Evolutionary conservation across 1,140 invertebrate genomes (phyloP).

Genomic region (Pogonognathellus flavescens): DNA sequence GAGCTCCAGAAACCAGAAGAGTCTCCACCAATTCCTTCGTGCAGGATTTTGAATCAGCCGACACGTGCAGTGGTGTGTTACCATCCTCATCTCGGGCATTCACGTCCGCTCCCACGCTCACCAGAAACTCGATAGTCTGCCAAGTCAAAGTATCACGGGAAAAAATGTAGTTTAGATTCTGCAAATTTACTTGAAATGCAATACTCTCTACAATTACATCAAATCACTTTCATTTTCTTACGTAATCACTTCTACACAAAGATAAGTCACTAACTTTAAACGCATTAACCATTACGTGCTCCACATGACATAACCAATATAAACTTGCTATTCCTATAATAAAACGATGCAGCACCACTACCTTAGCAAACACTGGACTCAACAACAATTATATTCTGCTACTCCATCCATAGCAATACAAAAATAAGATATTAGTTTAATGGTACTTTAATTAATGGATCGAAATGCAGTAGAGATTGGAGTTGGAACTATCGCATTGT

Average conservation of each 20-base stretch:
- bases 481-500: no score
- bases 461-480: no score
- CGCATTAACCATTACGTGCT: no score
- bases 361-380: neutral
- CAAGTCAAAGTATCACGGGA: slow-evolving; percentile 50
- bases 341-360: neutral
- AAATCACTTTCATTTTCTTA: slow-evolving; percentile 37
- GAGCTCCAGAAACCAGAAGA: slow-evolving; percentile 83
- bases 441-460: no score
- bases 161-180: slow-evolving; percentile 53
- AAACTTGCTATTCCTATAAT: no score
- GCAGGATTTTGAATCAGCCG: slow-evolving; percentile 75
- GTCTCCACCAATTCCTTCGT: slow-evolving; percentile 76
- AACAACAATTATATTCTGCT: no score
- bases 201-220: neutral
- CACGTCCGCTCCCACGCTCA: slow-evolving; percentile 86
- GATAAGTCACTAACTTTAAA: no score
- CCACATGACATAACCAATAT: no score
- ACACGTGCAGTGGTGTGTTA: slow-evolving; percentile 87
- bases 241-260: neutral
- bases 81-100: slow-evolving; percentile 82
- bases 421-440: no score
- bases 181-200: neutral
- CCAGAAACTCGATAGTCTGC: slow-evolving; percentile 77
- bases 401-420: no score